Evolutionary conservation across 2,797 vertebrate species (phyloP).

Genomic region (Cetoscarus ocellatus): DNA sequence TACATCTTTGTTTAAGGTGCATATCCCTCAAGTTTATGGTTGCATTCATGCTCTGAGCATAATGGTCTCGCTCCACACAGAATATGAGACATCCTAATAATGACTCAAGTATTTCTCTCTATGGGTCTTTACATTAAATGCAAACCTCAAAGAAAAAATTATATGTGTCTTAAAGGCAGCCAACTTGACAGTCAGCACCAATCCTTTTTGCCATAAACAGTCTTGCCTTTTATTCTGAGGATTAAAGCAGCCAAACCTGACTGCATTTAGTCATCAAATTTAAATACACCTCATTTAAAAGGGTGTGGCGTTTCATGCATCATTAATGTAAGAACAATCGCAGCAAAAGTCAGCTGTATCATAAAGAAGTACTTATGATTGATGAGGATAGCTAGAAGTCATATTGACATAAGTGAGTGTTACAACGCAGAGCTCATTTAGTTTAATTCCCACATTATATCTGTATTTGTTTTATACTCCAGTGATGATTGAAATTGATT

Average conservation of each 20-base stretch:
- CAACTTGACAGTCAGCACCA: background rate
- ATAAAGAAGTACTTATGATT: slow-evolving; percentile 4
- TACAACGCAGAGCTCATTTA: slow-evolving; percentile 23
- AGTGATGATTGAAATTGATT: slow-evolving; percentile 17
- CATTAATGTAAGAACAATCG: slow-evolving; percentile 26
- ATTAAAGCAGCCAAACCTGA: slow-evolving; percentile 13
- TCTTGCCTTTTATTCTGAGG: slow-evolving; percentile 1
- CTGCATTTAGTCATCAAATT: slow-evolving; percentile 13
- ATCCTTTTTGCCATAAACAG: background rate
- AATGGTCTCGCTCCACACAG: too few species aligned
- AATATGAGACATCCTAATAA: background rate
- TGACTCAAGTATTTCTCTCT: slow-evolving; percentile 1
- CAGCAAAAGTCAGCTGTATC: slow-evolving; percentile 11
- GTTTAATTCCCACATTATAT: slow-evolving; percentile 15
- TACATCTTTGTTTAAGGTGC: too few species aligned
- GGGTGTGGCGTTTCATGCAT: slow-evolving; percentile 6
- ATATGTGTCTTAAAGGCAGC: background rate
- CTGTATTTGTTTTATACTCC: background rate
- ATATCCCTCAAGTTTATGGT: too few species aligned
- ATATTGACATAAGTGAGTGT: slow-evolving; percentile 17
- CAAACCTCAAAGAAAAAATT: background rate
- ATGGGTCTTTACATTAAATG: background rate
- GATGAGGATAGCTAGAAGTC: slow-evolving; percentile 25
- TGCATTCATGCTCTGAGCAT: too few species aligned
- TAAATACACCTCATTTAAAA: slow-evolving; percentile 16